phyloP scores from a whole-genome alignment of 1,140 invertebrate species.

The Goniozus legneri region DNA sequence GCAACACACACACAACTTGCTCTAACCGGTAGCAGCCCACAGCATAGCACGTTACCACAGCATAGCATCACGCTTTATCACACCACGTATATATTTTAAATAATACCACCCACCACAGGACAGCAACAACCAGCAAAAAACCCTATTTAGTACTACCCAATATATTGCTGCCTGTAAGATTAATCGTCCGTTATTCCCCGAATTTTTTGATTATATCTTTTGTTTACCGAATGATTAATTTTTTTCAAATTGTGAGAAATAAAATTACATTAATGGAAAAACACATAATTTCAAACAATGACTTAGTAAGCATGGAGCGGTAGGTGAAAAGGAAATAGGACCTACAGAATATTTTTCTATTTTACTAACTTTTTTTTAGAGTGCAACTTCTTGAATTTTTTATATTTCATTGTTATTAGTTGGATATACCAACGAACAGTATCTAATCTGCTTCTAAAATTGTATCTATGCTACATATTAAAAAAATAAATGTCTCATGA shows the following conservation, averaged over 20 bases:
- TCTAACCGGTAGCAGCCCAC: constrained; percentile 55
- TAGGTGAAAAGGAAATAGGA: constrained; percentile 17
- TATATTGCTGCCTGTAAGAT: constrained; percentile 42
- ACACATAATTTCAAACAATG: constrained; percentile 23
- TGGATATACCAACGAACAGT: no score
- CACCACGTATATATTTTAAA: constrained; percentile 25
- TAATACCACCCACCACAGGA: constrained; percentile 53
- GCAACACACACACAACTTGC: constrained; percentile 58
- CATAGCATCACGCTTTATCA: constrained; percentile 33
- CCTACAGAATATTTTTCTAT: no score
- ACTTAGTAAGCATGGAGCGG: constrained; percentile 21
- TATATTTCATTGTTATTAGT: no score
- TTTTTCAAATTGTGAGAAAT: constrained; percentile 17
- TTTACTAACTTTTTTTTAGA: no score
- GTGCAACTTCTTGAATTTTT: no score
- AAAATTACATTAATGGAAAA: constrained; percentile 20
- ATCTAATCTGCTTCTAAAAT: no score
- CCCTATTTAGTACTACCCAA: constrained; percentile 44
- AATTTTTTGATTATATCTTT: no score
- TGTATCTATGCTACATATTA: no score
- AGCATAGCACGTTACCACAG: constrained; percentile 50
- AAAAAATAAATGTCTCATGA: no score
- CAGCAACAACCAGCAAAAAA: constrained; percentile 55
- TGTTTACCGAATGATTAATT: no score
- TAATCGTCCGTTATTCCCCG: no score